Evolutionary conservation across 2,888 invertebrate genomes (phyloP), one percentile per base, ranked within the genome.

Genomic region (Drosophila lacicola): DNA sequence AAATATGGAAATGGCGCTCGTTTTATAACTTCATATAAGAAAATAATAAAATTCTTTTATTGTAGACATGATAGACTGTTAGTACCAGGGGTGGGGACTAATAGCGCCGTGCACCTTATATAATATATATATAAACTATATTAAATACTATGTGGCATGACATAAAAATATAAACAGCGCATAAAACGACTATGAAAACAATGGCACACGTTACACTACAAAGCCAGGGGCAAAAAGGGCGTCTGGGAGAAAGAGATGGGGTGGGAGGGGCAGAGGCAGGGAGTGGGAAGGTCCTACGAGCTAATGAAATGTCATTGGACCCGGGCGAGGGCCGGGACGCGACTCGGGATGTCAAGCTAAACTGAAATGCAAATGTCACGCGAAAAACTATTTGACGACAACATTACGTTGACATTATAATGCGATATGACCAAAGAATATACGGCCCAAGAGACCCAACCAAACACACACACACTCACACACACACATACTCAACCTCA

Each of bases 311-410:
- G 88, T 84, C 89, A 85, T 87, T 84, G 83, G 89, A 84, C 88
- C 72, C 85, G 45, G 60, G 78, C 29, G 64, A 62, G 54, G 56
- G 37, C 8, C 42, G 51, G 21, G 50, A 44, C 33, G 19, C 55
- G 71, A 42, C 55, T 42, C 37, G 46, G 61, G 51, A 55, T 65
- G 70, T 70, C 80, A 63, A 60, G 36, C 56, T 57, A 58, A 74
- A 76, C 68, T 84, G 88, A 90, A 91, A 91, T 86, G 78, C 82
- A 83, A 89, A 90, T 81, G 83, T 82, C 91, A 91, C 91, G 91
- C 90, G 84, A 91, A 89, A 90, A 90, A 90, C 86, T 82, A 90
- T 90, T 90, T 88, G 83, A 90, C 78, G 88, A 85, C 74, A 84
- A 84, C 81, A 86, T 82, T 84, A 83, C 88, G 82, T 77, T 82